Evolutionary conservation across 2,797 vertebrate genomes (phyloP).

Genomic region (Rhyacichthys aspro): DNA sequence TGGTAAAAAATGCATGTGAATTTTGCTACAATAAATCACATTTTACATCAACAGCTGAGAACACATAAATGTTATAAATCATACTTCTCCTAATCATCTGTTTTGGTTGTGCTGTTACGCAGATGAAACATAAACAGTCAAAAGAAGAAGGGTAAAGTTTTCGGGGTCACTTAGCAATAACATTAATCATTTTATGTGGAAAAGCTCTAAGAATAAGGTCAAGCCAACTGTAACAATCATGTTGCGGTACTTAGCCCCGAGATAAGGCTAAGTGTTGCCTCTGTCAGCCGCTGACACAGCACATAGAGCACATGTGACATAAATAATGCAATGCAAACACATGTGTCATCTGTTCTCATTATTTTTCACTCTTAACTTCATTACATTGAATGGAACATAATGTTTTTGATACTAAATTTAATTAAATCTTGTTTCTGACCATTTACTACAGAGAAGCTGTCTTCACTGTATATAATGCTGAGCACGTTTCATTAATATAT

Average conservation of each 20-base stretch:
- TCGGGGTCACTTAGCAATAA: conserved; percentile 75
- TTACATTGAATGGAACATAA: background rate
- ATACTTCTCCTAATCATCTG: conserved; percentile 34
- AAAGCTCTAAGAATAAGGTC: conserved; percentile 81
- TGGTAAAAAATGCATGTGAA: conserved; percentile 37
- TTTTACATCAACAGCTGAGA: conserved; percentile 39
- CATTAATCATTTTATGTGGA: conserved; percentile 80
- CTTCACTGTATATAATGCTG: conserved; percentile 29
- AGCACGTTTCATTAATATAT: conserved; percentile 52
- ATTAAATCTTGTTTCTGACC: too few relatives aligned
- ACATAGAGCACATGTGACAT: conserved; percentile 67
- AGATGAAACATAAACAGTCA: conserved; percentile 58
- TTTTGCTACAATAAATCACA: conserved; percentile 35
- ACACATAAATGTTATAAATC: conserved; percentile 51
- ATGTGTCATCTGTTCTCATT: conserved; percentile 26
- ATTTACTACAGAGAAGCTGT: too few relatives aligned
- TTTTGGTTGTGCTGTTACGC: conserved; percentile 50
- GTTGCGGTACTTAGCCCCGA: conserved; percentile 70
- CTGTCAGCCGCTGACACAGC: conserved; percentile 77
- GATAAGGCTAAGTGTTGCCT: conserved; percentile 68
- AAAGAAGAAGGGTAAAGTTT: conserved; percentile 68
- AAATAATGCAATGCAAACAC: conserved; percentile 75
- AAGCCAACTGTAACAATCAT: conserved; percentile 73
- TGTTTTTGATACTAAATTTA: too few relatives aligned
- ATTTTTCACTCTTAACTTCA: conserved; percentile 12